Evolutionary conservation across 1,140 invertebrate species (phyloP).

Genomic region (Oryzaephilus surinamensis): DNA sequence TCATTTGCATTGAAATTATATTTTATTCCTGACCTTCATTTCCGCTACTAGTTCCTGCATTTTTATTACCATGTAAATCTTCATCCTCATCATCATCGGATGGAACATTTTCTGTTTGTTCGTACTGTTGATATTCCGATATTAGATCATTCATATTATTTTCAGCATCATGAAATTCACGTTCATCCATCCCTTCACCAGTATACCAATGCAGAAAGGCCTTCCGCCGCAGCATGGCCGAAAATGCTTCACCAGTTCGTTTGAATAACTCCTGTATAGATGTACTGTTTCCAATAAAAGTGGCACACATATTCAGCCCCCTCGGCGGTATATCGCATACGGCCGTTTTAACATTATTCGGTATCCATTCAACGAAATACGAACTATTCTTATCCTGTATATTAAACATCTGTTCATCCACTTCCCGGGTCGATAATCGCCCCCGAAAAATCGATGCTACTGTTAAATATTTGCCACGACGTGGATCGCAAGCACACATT

Average conservation of each 20-base stretch:
- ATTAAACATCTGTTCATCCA: slow-evolving; percentile 59
- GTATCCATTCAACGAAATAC: slow-evolving; percentile 70
- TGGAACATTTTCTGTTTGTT: slow-evolving; percentile 50
- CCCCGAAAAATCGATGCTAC: slow-evolving; percentile 67
- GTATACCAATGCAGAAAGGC: no score
- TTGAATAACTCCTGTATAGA: slow-evolving; percentile 76
- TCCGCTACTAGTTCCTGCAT: no score
- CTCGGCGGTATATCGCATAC: slow-evolving; percentile 51
- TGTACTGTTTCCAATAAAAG: slow-evolving; percentile 59
- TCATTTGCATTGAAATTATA: no score
- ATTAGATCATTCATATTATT: slow-evolving; percentile 75
- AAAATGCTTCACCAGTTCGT: slow-evolving; percentile 63
- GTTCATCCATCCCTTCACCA: no score
- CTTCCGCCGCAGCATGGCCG: slow-evolving; percentile 63
- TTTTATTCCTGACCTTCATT: no score
- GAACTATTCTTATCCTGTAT: slow-evolving; percentile 56
- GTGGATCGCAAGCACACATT: slow-evolving; percentile 65
- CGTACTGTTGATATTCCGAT: slow-evolving; percentile 75
- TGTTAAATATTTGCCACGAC: slow-evolving; percentile 47
- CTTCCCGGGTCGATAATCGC: slow-evolving; percentile 47
- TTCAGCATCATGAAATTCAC: slow-evolving; percentile 66
- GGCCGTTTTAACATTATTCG: no score
- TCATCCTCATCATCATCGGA: slow-evolving; percentile 17
- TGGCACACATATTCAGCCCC: slow-evolving; percentile 57
- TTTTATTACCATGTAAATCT: no score